phyloP scores from a whole-genome alignment of 2,797 vertebrate species.

The Chiloscyllium punctatum region DNA sequence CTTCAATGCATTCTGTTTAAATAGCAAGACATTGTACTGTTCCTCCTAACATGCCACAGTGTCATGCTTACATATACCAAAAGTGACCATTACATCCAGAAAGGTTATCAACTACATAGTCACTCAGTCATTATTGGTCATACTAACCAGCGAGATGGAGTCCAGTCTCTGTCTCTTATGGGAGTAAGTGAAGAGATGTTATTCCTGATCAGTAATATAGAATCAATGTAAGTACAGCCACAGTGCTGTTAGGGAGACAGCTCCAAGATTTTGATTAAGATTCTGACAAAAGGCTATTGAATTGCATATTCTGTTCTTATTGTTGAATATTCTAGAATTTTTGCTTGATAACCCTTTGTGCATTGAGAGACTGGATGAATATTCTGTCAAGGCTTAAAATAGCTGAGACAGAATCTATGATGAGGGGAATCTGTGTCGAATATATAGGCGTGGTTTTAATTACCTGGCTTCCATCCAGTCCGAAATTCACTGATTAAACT shows the following conservation, averaged over 20 bases:
- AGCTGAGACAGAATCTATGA: neutral
- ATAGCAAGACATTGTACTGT: constrained; percentile 81
- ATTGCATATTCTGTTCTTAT: neutral
- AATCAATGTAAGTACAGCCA: neutral
- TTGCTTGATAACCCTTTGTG: neutral
- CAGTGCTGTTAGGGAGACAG: neutral
- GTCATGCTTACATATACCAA: constrained; percentile 68
- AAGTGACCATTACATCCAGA: constrained; percentile 69
- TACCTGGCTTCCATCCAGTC: neutral
- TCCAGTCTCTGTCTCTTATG: constrained; percentile 68
- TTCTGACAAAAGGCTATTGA: neutral
- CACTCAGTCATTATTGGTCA: constrained; percentile 72
- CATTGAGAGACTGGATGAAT: neutral
- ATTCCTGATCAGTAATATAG: neutral
- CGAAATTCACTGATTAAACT: neutral
- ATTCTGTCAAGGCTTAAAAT: neutral
- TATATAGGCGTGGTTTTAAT: neutral
- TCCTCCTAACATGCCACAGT: constrained; percentile 74
- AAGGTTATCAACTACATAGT: constrained; percentile 74
- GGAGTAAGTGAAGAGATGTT: constrained; percentile 68
- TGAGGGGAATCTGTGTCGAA: neutral
- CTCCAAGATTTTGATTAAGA: neutral
- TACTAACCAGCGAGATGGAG: constrained; percentile 81
- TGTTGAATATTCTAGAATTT: neutral
- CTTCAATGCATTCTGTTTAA: constrained; percentile 35